Conservation (phyloP, 2,888 invertebrate species). For the Tridacna gigas region DNA sequence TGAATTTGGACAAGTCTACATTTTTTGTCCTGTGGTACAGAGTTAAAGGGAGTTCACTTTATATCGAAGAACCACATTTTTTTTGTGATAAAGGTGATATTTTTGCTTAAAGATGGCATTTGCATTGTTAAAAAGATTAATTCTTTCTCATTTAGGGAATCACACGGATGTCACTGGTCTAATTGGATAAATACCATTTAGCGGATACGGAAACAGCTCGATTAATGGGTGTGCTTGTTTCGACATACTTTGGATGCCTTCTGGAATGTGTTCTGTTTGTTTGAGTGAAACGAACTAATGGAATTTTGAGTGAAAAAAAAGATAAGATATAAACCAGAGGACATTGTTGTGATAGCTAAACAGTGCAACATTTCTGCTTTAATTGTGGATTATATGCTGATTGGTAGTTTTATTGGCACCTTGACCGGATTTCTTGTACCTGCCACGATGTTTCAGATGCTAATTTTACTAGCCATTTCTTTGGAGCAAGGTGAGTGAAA, state of each 20-base stretch:
- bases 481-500: conserved; percentile 15
- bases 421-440: conserved; percentile 16
- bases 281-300: conserved; percentile 28
- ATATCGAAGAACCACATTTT: no score
- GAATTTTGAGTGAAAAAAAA: conserved; percentile 30
- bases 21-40: no score
- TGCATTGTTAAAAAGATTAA: conserved; percentile 1
- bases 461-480: conserved; percentile 13
- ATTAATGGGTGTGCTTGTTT: conserved; percentile 22
- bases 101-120: neutral
- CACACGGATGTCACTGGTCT: conserved; percentile 19
- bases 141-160: conserved; percentile 16
- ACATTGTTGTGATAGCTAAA: conserved; percentile 5
- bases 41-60: no score
- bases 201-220: conserved; percentile 23
- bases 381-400: conserved; percentile 17
- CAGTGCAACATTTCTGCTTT: neutral
- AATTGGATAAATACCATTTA: conserved; percentile 31
- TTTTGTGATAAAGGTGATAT: no score
- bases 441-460: conserved; percentile 13
- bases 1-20: no score
- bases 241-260: conserved; percentile 5
- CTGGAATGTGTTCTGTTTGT: conserved; percentile 16
- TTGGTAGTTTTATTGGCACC: conserved; percentile 16
- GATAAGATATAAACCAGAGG: conserved; percentile 15